These are phyloP conservation scores for Leucophenga varia DNA, from an alignment of 1,140 invertebrate species.

Conservation along the genomic window DNA sequence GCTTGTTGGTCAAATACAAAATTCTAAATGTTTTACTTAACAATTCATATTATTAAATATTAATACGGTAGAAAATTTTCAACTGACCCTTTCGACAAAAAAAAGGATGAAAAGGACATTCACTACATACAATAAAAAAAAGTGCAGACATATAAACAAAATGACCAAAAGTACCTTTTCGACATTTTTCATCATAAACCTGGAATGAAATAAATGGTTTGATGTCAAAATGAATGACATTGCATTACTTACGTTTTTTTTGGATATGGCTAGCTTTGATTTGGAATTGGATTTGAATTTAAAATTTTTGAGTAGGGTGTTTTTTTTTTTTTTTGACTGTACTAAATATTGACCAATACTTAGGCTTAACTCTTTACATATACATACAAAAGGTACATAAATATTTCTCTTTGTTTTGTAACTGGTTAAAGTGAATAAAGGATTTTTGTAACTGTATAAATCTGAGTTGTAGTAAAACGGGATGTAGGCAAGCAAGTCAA, in stretches of 20 bases:
- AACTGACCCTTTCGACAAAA: conserved; percentile 42
- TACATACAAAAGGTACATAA: conserved; percentile 28
- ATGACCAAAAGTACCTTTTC: conserved; percentile 36
- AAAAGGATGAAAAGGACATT: too few relatives aligned
- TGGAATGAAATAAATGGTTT: conserved; percentile 25
- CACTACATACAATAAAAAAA: too few relatives aligned
- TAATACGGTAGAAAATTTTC: conserved; percentile 45
- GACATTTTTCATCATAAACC: conserved; percentile 51
- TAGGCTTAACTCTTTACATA: too few relatives aligned
- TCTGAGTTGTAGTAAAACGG: too few relatives aligned
- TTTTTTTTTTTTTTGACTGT: too few relatives aligned
- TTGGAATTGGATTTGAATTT: conserved; percentile 52
- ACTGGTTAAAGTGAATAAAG: too few relatives aligned
- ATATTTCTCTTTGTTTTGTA: conserved; percentile 47
- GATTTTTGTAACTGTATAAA: too few relatives aligned
- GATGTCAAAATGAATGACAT: conserved; percentile 4
- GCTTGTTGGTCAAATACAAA: conserved; percentile 24
- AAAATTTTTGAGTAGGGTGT: conserved; percentile 48
- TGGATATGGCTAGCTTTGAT: conserved; percentile 38
- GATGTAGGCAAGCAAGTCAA: too few relatives aligned
- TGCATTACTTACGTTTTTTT: conserved; percentile 5
- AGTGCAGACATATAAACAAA: too few relatives aligned
- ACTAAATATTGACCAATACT: too few relatives aligned
- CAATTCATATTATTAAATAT: conserved; percentile 53
- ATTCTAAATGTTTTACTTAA: conserved; percentile 50